Evolutionary conservation across 92 coral and sea anemone genomes (phyloP).

Genomic region (Chrysogorgia sp.): DNA sequence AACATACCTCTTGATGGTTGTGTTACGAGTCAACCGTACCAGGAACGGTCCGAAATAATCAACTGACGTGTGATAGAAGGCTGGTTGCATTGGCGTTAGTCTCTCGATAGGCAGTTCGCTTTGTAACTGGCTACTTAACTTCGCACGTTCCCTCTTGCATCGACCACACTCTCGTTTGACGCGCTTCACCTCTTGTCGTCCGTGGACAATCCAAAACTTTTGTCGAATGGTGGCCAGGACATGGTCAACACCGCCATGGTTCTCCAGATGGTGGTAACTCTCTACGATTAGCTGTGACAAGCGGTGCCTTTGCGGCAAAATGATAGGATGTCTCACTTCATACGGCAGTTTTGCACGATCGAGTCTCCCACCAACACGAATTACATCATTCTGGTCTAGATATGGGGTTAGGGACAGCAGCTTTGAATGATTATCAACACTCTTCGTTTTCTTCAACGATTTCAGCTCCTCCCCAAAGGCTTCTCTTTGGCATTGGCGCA

Average conservation of each 20-base stretch:
- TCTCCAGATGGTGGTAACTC: conserved; percentile 32
- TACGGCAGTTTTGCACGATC: conserved; percentile 53
- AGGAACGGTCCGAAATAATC: conserved; percentile 21
- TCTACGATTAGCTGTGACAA: conserved; percentile 37
- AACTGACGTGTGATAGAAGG: conserved; percentile 40
- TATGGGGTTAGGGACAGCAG: conserved; percentile 43
- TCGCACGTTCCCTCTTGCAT: conserved; percentile 47
- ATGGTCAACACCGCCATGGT: conserved; percentile 57
- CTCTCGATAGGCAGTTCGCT: conserved; percentile 58
- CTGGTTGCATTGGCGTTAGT: conserved; percentile 42
- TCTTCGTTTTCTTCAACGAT: conserved; percentile 8
- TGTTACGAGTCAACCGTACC: conserved; percentile 31
- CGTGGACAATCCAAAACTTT: conserved; percentile 54
- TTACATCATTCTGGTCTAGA: conserved; percentile 45
- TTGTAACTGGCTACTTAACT: conserved; percentile 45
- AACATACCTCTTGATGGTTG: conserved; percentile 23
- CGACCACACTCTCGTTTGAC: conserved; percentile 40
- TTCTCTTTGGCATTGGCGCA: conserved; percentile 40
- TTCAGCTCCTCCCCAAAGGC: conserved; percentile 41
- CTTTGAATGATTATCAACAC: neutral
- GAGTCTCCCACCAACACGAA: conserved; percentile 61
- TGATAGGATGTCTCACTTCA: conserved; percentile 60
- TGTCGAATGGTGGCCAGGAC: conserved; percentile 60
- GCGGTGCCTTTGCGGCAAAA: conserved; percentile 57
- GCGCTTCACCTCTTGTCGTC: conserved; percentile 54